Conservation (phyloP, 2,113 vertebrate species). For the Megaleporinus macrocephalus region DNA sequence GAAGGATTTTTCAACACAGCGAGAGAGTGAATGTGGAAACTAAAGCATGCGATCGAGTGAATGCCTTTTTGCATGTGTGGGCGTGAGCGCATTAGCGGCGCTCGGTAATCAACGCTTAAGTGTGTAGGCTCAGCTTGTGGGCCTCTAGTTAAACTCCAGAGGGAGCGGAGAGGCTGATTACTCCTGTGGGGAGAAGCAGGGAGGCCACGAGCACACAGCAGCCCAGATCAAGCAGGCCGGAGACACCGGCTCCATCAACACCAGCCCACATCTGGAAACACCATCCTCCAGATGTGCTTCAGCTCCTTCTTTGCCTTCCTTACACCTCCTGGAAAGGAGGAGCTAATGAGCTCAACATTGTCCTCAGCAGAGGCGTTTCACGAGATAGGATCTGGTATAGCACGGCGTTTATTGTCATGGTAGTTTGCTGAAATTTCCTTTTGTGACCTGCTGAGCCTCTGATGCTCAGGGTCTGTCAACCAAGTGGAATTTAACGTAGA, state of each 20-base stretch:
- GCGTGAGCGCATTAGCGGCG: slow-evolving; percentile 6
- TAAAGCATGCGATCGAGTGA: neutral
- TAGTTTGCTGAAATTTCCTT: no score
- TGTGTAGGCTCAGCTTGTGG: slow-evolving; percentile 23
- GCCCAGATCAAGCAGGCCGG: slow-evolving; percentile 40
- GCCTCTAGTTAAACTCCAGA: slow-evolving; percentile 29
- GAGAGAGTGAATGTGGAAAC: slow-evolving; percentile 1
- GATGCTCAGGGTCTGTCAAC: no score
- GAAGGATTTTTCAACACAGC: no score
- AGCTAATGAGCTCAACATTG: neutral
- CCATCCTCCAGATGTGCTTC: slow-evolving; percentile 50
- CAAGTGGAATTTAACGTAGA: no score
- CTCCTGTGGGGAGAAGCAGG: slow-evolving; percentile 22
- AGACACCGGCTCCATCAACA: slow-evolving; percentile 58
- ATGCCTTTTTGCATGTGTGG: neutral
- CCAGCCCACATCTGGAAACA: slow-evolving; percentile 57
- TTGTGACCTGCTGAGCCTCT: no score
- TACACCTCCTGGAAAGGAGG: neutral
- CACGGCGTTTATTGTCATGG: no score
- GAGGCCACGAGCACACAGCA: neutral
- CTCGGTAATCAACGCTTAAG: slow-evolving; percentile 37
- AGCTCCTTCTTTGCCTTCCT: neutral
- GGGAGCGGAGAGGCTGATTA: slow-evolving; percentile 28
- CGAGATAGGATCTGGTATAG: neutral
- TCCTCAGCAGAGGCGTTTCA: neutral